Evolutionary conservation across 1,140 invertebrate genomes (phyloP).

Genomic region (Paraescarpia echinospica): DNA sequence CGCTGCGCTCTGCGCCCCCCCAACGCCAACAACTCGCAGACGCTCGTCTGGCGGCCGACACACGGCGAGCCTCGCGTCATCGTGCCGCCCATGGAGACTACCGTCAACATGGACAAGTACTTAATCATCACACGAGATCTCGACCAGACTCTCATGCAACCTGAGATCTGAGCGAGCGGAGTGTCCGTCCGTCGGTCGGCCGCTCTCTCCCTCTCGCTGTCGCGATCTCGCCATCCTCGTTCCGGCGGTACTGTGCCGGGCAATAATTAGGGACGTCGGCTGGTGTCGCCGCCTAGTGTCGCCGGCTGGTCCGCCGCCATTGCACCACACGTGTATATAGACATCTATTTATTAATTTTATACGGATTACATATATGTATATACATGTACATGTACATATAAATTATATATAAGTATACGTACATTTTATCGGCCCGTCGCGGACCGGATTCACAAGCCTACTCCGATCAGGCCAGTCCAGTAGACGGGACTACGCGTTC

Average conservation of each 20-base stretch:
- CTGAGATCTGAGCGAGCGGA: neutral
- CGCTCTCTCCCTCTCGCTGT: neutral
- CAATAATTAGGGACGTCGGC: neutral
- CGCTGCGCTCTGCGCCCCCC: slow-evolving; percentile 52
- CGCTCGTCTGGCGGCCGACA: slow-evolving; percentile 54
- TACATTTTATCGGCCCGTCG: neutral
- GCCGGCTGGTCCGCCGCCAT: neutral
- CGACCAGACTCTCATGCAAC: neutral
- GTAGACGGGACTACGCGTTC: neutral
- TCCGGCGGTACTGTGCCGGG: neutral
- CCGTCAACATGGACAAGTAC: slow-evolving; percentile 29
- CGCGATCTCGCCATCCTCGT: neutral
- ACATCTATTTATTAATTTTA: neutral
- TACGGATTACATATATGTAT: neutral
- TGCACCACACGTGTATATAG: neutral
- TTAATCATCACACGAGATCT: slow-evolving; percentile 20
- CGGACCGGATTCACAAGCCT: neutral
- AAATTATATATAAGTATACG: neutral
- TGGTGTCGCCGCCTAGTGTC: neutral
- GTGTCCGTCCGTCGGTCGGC: neutral
- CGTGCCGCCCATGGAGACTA: slow-evolving; percentile 29
- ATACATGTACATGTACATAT: neutral
- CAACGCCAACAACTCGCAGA: slow-evolving; percentile 58
- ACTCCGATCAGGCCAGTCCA: neutral
- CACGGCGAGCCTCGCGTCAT: slow-evolving; percentile 34